These are phyloP conservation scores for Panagrolaimus sp. DNA, from an alignment of 1,140 invertebrate genomes.

Conservation along the genomic window DNA sequence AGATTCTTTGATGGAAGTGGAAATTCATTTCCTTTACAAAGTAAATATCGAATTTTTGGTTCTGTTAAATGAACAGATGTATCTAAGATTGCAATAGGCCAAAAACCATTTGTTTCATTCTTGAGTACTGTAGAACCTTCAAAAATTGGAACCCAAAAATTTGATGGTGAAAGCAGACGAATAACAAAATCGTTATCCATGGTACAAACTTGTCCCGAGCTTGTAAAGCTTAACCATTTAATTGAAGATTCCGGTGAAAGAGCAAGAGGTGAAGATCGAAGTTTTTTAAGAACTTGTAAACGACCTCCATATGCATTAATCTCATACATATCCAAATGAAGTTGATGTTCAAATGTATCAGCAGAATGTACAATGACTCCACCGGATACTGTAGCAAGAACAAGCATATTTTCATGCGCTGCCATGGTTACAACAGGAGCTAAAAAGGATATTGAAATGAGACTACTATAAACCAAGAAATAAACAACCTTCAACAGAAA, in stretches of 20 bases:
- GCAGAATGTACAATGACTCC: neutral
- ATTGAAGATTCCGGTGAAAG: neutral
- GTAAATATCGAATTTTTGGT: neutral
- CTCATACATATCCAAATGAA: neutral
- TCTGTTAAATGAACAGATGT: neutral
- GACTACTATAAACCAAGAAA: neutral
- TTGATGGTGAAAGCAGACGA: neutral
- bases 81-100: neutral
- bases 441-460: neutral
- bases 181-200: neutral
- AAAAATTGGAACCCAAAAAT: constrained; percentile 1
- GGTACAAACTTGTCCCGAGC: neutral
- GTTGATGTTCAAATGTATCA: neutral
- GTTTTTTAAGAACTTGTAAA: neutral
- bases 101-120: neutral
- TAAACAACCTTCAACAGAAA: constrained; percentile 8
- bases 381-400: neutral
- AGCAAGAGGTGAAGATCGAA: neutral
- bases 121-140: constrained; percentile 2
- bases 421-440: neutral
- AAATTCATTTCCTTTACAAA: neutral
- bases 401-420: neutral
- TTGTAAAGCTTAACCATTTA: neutral
- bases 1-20: constrained; percentile 2
- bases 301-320: neutral